A percentile compares a stretch with the other conserved stretches of the same genome.
Conservation (phyloP, 2,797 vertebrate species). For the Acanthurus lineatus region DNA sequence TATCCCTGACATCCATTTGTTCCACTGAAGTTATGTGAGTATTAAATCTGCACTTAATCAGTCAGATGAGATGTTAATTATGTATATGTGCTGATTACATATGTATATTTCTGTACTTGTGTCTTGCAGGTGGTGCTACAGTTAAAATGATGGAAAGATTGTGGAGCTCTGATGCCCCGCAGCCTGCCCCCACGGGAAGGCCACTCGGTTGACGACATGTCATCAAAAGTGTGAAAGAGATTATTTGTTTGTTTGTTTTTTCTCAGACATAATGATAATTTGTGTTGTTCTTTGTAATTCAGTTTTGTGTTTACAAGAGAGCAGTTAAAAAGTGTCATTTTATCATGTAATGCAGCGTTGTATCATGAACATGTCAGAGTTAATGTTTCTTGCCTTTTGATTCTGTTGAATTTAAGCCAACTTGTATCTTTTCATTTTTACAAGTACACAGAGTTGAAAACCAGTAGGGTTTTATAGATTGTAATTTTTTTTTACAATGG, state of each 20-base stretch:
- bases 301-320: neutral
- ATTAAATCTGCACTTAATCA: neutral
- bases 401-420: neutral
- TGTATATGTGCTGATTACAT: no score
- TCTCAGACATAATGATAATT: neutral
- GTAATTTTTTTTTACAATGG: no score
- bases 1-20: neutral
- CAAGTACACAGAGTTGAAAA: no score
- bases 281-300: neutral
- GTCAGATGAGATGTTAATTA: neutral
- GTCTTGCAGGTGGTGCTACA: constrained; percentile 89
- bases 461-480: no score
- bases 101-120: neutral
- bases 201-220: neutral
- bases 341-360: neutral
- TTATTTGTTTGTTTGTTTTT: neutral
- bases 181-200: neutral
- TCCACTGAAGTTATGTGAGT: neutral
- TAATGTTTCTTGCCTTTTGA: constrained; percentile 9
- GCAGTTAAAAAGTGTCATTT: neutral
- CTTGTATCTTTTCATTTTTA: neutral
- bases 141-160: constrained; percentile 84
- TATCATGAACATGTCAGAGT: constrained; percentile 12
- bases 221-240: neutral
- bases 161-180: neutral